Evolutionary conservation across 1,140 invertebrate species (phyloP).

Genomic region (Tetramorium alpestre): DNA sequence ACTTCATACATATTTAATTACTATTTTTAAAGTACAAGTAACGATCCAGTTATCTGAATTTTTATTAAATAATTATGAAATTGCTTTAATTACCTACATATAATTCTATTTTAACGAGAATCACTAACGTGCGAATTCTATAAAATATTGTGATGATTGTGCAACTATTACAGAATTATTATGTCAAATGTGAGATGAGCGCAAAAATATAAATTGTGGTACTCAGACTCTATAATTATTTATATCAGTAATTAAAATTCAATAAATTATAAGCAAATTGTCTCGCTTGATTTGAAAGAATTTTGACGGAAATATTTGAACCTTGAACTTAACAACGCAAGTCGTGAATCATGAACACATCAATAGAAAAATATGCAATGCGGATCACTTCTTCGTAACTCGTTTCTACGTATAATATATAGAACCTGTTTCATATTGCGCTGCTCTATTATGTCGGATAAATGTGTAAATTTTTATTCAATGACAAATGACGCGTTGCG

Average conservation of each 20-base stretch:
- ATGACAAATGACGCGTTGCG: neutral
- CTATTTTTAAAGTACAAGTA: neutral
- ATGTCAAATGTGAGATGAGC: neutral
- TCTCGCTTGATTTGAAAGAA: neutral
- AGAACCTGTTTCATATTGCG: neutral
- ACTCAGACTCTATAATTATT: slow-evolving; percentile 48
- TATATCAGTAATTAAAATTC: slow-evolving; percentile 23
- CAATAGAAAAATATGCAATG: slow-evolving; percentile 18
- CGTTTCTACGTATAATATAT: neutral
- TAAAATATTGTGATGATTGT: slow-evolving; percentile 4
- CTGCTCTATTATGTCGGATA: neutral
- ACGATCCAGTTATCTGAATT: neutral
- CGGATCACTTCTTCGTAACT: slow-evolving; percentile 7
- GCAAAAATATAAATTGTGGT: slow-evolving; percentile 1
- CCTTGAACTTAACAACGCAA: neutral
- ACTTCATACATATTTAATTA: neutral
- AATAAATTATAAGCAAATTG: neutral
- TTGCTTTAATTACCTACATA: neutral
- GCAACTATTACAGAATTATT: neutral
- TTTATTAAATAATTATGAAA: neutral
- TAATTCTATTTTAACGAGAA: slow-evolving; percentile 1
- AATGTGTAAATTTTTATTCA: neutral
- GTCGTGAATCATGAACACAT: slow-evolving; percentile 22
- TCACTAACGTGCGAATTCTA: neutral
- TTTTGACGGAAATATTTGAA: neutral